Conservation (phyloP, 2,888 invertebrate species). For the Napeogenes inachia region DNA sequence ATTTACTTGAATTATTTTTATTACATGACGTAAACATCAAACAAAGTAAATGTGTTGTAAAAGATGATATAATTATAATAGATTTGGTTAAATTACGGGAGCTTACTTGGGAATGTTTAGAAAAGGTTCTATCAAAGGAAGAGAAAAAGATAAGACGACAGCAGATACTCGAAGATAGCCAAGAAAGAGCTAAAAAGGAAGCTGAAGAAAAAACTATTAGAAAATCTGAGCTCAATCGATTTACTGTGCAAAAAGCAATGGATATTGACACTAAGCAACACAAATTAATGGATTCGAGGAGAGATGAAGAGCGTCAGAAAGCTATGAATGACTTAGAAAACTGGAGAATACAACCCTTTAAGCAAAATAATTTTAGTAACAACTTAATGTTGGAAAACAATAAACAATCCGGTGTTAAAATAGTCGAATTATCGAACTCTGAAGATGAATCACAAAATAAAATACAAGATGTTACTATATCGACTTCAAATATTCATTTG, state of each 20-base stretch:
- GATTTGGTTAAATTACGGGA: conserved; percentile 80
- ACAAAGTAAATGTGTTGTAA: conserved; percentile 80
- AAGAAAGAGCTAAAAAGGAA: conserved; percentile 74
- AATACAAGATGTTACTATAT: conserved; percentile 14
- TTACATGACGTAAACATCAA: conserved; percentile 77
- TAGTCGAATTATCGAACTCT: conserved; percentile 42
- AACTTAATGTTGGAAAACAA: conserved; percentile 29
- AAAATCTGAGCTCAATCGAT: conserved; percentile 76
- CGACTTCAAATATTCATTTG: conserved; percentile 27
- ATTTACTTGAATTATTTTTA: conserved; percentile 86
- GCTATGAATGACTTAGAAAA: conserved; percentile 82
- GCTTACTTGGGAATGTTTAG: conserved; percentile 76
- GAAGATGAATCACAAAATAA: conserved; percentile 37
- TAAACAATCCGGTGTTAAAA: conserved; percentile 39
- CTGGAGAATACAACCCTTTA: conserved; percentile 61
- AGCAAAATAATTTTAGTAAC: conserved; percentile 28
- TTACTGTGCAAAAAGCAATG: conserved; percentile 69
- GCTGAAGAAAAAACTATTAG: conserved; percentile 71
- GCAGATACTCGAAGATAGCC: conserved; percentile 75
- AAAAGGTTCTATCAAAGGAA: conserved; percentile 73
- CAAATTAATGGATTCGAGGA: conserved; percentile 79
- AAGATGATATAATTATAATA: conserved; percentile 79
- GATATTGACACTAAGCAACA: conserved; percentile 72
- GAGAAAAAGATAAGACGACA: conserved; percentile 77
- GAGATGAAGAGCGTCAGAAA: conserved; percentile 78